phyloP scores from a whole-genome alignment of 2,797 vertebrate species.

The Rachycentron canadum region DNA sequence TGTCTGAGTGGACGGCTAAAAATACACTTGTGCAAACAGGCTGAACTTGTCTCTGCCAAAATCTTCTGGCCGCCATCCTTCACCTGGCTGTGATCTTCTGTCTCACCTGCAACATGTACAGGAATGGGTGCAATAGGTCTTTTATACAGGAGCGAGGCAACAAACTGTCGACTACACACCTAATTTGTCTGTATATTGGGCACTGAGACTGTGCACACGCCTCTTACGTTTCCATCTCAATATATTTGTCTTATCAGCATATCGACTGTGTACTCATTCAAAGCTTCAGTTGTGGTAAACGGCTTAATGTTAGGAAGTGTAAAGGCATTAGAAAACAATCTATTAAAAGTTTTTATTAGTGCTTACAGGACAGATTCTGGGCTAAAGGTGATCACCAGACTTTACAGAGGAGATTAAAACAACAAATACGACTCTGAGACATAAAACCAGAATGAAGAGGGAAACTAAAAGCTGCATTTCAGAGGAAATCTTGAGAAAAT shows the following conservation, averaged over 20 bases:
- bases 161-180: too few species aligned
- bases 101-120: neutral
- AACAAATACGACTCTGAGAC: too few species aligned
- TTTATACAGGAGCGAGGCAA: neutral
- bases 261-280: neutral
- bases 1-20: slow-evolving; percentile 55
- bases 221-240: neutral
- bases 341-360: too few species aligned
- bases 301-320: too few species aligned
- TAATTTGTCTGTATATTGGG: neutral
- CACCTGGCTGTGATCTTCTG: neutral
- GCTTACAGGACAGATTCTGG: too few species aligned
- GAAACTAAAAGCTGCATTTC: too few species aligned
- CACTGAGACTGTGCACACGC: neutral
- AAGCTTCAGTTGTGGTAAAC: neutral
- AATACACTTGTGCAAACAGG: slow-evolving; percentile 58
- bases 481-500: too few species aligned
- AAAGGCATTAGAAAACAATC: too few species aligned
- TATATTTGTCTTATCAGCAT: neutral
- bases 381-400: too few species aligned
- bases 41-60: slow-evolving; percentile 42
- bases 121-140: neutral
- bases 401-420: too few species aligned
- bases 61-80: slow-evolving; percentile 11
- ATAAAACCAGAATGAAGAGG: too few species aligned